Evolutionary conservation across 2,113 vertebrate genomes (phyloP).

Genomic region (Cacatua alba): DNA sequence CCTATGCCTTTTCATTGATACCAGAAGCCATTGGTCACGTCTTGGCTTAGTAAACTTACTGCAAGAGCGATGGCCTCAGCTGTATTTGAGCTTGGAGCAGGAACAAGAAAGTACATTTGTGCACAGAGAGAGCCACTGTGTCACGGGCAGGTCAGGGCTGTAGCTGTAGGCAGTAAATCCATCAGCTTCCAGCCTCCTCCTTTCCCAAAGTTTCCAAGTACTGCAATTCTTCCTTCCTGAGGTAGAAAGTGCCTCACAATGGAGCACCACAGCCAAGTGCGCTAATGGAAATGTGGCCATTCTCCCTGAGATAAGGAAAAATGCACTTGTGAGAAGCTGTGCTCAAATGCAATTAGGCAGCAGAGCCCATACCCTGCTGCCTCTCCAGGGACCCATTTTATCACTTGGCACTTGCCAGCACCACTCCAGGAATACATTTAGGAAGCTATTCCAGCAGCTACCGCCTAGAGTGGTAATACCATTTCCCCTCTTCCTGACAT

Average conservation of each 20-base stretch:
- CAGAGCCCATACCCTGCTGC: background rate
- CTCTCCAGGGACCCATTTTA: background rate
- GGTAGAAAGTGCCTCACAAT: background rate
- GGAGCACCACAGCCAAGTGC: background rate
- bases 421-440: background rate
- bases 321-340: background rate
- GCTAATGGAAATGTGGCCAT: background rate
- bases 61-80: background rate
- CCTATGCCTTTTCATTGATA: background rate
- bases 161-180: background rate
- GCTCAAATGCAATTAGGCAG: background rate
- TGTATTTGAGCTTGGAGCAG: background rate
- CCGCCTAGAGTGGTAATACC: background rate
- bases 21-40: background rate
- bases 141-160: background rate
- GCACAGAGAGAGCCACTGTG: background rate
- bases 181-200: background rate
- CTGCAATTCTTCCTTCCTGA: background rate
- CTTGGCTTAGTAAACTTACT: background rate
- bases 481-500: background rate
- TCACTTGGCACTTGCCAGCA: background rate
- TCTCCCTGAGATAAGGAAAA: background rate
- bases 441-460: background rate
- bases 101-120: background rate
- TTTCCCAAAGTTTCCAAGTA: background rate